A percentile compares a stretch with the other conserved stretches of the same genome.
Conservation (phyloP, 2,797 vertebrate species). For the Lagocephalus sceleratus region DNA sequence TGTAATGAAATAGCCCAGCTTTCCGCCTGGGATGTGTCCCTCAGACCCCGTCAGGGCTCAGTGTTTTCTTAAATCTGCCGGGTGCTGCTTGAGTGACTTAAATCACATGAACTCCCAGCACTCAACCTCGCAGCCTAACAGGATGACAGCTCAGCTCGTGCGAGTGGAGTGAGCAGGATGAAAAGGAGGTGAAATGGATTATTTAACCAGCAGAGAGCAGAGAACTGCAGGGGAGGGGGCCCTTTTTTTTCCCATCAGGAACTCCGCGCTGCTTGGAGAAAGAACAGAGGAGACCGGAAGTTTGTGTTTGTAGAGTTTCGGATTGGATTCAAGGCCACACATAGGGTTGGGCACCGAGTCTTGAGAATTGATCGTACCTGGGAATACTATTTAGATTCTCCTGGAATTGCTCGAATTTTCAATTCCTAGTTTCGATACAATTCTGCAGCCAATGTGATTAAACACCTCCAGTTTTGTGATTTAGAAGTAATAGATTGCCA, state of each 20-base stretch:
- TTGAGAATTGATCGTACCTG: no score
- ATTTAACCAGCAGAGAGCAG: constrained; percentile 71
- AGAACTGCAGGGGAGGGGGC: constrained; percentile 59
- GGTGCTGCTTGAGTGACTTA: constrained; percentile 18
- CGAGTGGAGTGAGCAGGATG: constrained; percentile 53
- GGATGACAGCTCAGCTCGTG: constrained; percentile 64
- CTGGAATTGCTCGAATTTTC: no score
- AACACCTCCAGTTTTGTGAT: no score
- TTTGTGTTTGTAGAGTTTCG: no score
- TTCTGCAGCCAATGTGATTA: no score
- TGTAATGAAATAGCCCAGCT: no score
- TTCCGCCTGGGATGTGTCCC: not conserved
- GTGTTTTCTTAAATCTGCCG: constrained; percentile 17
- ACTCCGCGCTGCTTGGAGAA: constrained; percentile 67
- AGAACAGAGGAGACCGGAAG: constrained; percentile 53
- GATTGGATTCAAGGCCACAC: no score
- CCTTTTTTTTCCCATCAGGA: constrained; percentile 65
- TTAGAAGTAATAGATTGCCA: no score
- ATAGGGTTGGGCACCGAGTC: no score
- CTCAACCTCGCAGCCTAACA: constrained; percentile 44
- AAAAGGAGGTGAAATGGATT: constrained; percentile 71
- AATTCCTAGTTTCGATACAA: no score
- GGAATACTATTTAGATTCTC: no score
- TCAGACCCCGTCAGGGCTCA: constrained; percentile 1
- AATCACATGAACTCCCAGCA: constrained; percentile 11